Percentiles rank a stretch among this genome's conserved stretches.
Evolutionary conservation across 2,113 vertebrate species (phyloP).

Genomic region (Pimephales promelas): DNA sequence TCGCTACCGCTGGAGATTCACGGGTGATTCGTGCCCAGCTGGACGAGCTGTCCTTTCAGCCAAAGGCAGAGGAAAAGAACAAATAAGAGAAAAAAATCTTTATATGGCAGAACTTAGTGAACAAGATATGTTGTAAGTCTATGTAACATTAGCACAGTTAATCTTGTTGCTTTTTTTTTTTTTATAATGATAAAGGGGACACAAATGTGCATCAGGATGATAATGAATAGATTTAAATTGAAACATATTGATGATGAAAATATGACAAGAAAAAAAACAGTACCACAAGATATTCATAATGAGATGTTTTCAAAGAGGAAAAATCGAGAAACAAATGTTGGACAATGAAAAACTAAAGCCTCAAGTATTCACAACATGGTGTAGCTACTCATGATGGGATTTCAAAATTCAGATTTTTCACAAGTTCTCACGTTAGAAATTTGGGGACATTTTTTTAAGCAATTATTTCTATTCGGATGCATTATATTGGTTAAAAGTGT

Average conservation of each 20-base stretch:
- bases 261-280: too few relatives aligned
- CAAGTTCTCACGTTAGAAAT: neutral
- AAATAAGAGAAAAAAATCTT: neutral
- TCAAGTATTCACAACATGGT: neutral
- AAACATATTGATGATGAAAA: too few relatives aligned
- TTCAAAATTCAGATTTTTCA: neutral
- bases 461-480: neutral
- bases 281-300: neutral
- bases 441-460: neutral
- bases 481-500: neutral
- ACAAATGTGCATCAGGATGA: neutral
- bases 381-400: neutral
- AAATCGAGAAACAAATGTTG: neutral
- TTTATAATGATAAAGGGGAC: neutral
- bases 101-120: constrained; percentile 10
- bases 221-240: neutral
- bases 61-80: constrained; percentile 34
- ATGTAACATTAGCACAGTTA: neutral
- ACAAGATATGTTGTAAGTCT: neutral
- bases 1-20: constrained; percentile 38
- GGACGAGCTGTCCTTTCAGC: constrained; percentile 41
- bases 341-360: neutral
- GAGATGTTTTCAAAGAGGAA: neutral
- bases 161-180: neutral
- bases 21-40: constrained; percentile 41